Conservation (phyloP, 2,888 invertebrate genomes). For the Folsomia manolachei region DNA sequence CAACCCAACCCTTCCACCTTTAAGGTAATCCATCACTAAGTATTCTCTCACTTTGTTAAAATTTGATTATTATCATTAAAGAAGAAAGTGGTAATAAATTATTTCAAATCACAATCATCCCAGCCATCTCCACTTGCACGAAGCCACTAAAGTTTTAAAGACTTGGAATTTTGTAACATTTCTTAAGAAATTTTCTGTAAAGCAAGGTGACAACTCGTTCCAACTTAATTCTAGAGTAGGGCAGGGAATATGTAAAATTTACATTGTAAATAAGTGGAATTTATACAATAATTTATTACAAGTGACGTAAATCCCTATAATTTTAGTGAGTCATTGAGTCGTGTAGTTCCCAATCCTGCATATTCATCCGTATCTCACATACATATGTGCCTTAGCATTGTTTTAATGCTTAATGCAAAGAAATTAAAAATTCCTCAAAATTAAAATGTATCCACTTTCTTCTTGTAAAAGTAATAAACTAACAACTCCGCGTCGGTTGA, state of each 20-base stretch:
- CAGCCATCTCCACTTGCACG: too few relatives aligned
- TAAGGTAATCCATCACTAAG: too few relatives aligned
- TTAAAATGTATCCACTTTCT: not conserved
- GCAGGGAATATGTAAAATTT: not conserved
- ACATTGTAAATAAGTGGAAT: not conserved
- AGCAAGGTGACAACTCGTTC: not conserved
- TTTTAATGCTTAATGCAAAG: not conserved
- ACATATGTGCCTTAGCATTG: not conserved
- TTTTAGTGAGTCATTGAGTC: too few relatives aligned
- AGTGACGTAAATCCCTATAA: too few relatives aligned
- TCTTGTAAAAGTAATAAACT: not conserved
- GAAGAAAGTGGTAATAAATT: constrained; percentile 8
- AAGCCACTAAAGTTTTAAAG: too few relatives aligned
- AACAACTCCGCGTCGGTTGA: not conserved
- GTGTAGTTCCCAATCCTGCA: too few relatives aligned
- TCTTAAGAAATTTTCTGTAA: not conserved
- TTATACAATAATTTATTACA: not conserved
- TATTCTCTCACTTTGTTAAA: not conserved
- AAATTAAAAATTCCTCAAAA: not conserved
- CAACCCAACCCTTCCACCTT: too few relatives aligned
- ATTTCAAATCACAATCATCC: not conserved
- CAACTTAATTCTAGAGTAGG: not conserved
- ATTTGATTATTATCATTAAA: constrained; percentile 9
- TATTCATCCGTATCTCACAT: not conserved
- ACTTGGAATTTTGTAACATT: not conserved